Evolutionary conservation across 2,113 vertebrate species (phyloP).

Genomic region (Leucoraja erinaceus): DNA sequence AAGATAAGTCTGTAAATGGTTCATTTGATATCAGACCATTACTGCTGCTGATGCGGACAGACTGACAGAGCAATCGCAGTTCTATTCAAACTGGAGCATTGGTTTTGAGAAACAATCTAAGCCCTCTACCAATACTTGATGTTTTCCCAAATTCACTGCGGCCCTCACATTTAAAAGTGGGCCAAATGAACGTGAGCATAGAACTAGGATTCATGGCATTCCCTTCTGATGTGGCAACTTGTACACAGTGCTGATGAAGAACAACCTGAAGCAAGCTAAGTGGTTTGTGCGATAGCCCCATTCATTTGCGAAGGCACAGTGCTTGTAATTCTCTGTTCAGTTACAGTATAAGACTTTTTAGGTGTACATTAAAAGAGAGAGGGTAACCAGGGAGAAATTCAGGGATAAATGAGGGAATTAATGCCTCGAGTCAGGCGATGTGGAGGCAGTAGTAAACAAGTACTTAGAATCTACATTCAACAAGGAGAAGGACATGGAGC

Average conservation of each 20-base stretch:
- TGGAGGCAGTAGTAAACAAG: too few species aligned
- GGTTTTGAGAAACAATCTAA: neutral
- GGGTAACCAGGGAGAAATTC: too few species aligned
- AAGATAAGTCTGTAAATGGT: neutral
- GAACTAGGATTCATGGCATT: neutral
- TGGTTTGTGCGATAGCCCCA: neutral
- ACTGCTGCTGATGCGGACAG: neutral
- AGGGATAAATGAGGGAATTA: too few species aligned
- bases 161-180: neutral
- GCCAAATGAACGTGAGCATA: neutral
- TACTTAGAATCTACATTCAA: too few species aligned
- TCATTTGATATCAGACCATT: neutral
- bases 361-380: too few species aligned
- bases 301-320: neutral
- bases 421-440: too few species aligned
- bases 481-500: too few species aligned
- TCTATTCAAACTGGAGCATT: neutral
- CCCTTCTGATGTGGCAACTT: neutral
- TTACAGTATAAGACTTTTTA: too few species aligned
- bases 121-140: neutral
- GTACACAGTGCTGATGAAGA: neutral
- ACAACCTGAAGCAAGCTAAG: neutral
- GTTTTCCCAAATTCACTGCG: neutral
- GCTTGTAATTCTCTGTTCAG: too few species aligned
- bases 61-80: neutral